Evolutionary conservation across 2,888 invertebrate genomes (phyloP), one percentile per base, ranked within the genome.

Genomic region (Dichetophora obliterata): DNA sequence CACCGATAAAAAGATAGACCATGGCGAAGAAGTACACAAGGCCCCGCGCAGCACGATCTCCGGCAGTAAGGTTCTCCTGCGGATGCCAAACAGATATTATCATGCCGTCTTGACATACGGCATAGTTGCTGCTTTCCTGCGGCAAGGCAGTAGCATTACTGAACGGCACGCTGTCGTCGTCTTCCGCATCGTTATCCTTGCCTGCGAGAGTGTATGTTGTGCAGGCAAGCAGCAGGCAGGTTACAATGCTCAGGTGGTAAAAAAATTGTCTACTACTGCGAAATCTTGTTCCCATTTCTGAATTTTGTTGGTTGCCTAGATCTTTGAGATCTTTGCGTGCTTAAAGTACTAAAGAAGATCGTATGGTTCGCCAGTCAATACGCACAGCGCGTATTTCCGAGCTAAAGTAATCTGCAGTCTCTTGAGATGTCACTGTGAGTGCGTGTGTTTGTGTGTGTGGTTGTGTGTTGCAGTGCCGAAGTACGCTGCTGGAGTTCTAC

Each of bases 1-100:
- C 98, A 76, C 99, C 99, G 87, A 99, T 95, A 91, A 99, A 99
- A 88, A 99, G 93, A 90, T 98, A 99, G 84, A 95, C 91, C 89
- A 99, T 93, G 66, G 93, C 90, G 71, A 96, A 83, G 90, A 99
- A 97, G 91, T 99, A 99, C 79, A 97, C 93, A 80, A 94, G 85
- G 61, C 99, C 99, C 43, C 99, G 93, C 78, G 96, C 91, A 80
- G 96, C 91, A 80, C 95, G 92, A 86, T 97, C 96, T 75, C 93
- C 92, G 68, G 92, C 89, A 71, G 94, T 91, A 73, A 97, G 92
- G 89, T 95, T 93, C 48, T 93, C 93, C 84, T 92, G 91, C n/a
- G 98, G 98, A 83, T 88, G 88, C 99, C 99, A 99, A 80, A 95
- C 91, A 34, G 98, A 96, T 75, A 99, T 90, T 82, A 98, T 85